phyloP scores from a whole-genome alignment of 2,888 invertebrate species.

The Aphidius colemani region DNA sequence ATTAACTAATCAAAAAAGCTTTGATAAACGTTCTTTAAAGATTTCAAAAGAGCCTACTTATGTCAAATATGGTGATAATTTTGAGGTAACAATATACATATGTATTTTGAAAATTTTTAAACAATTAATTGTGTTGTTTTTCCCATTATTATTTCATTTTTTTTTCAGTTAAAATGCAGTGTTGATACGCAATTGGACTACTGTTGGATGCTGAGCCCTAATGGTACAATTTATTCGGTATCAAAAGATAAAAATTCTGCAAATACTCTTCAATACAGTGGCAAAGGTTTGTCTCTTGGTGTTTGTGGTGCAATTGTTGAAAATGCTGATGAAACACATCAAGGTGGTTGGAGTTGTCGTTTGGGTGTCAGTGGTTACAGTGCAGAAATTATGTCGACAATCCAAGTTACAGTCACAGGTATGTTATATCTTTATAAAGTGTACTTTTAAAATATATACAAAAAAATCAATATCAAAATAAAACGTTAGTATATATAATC shows the following conservation, averaged over 20 bases:
- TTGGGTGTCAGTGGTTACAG: conserved; percentile 41
- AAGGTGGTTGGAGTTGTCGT: conserved; percentile 49
- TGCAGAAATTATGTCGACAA: conserved; percentile 38
- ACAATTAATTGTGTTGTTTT: conserved; percentile 21
- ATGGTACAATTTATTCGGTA: conserved; percentile 44
- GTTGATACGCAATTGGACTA: conserved; percentile 42
- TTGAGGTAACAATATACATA: conserved; percentile 37
- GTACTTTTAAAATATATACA: no score
- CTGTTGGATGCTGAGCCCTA: conserved; percentile 52
- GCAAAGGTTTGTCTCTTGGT: conserved; percentile 44
- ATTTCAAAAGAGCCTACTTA: conserved; percentile 31
- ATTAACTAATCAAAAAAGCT: no score
- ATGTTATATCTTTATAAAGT: no score
- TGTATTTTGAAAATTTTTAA: conserved; percentile 3
- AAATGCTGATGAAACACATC: conserved; percentile 38
- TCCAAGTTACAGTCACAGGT: conserved; percentile 48
- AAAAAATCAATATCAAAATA: no score
- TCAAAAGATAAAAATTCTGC: conserved; percentile 25
- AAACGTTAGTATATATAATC: no score
- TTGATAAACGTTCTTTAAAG: neutral
- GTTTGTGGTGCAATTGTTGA: conserved; percentile 46
- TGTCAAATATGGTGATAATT: conserved; percentile 43
- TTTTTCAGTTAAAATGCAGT: conserved; percentile 46
- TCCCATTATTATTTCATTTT: conserved; percentile 1
- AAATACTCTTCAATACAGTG: conserved; percentile 39